These are phyloP conservation scores for Julus scanicus DNA, from an alignment of 2,888 invertebrate species.

Conservation along the genomic window DNA sequence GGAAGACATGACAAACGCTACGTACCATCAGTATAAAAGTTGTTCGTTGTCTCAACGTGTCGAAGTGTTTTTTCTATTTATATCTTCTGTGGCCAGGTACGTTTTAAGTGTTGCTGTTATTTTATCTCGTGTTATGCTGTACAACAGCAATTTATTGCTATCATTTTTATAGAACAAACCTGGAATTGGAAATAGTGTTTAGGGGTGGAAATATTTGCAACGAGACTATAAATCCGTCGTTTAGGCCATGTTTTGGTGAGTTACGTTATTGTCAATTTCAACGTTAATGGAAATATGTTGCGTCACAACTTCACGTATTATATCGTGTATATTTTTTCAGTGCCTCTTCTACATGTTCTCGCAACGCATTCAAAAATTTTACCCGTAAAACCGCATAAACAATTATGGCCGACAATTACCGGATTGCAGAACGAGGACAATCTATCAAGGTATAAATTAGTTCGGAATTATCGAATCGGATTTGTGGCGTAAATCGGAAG, in stretches of 20 bases:
- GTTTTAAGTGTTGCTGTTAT: background rate
- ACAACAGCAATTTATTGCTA: background rate
- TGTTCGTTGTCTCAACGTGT: constrained; percentile 73
- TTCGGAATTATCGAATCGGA: too few relatives aligned
- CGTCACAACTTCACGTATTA: constrained; percentile 58
- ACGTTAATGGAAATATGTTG: constrained; percentile 61
- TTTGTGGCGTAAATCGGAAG: too few relatives aligned
- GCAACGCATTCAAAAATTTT: constrained; percentile 85
- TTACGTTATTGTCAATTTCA: background rate
- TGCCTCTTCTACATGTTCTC: constrained; percentile 87
- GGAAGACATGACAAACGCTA: constrained; percentile 92
- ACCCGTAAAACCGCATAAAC: constrained; percentile 62
- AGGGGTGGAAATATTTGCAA: constrained; percentile 80
- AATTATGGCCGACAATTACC: constrained; percentile 66
- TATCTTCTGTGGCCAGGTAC: constrained; percentile 67
- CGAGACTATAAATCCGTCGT: constrained; percentile 64
- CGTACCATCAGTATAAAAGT: constrained; percentile 76
- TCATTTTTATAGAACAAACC: constrained; percentile 79
- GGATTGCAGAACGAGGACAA: constrained; percentile 62
- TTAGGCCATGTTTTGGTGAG: constrained; percentile 61
- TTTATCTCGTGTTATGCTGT: background rate
- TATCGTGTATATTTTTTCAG: constrained; percentile 67
- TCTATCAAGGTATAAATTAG: constrained; percentile 55
- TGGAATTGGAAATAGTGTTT: constrained; percentile 91
- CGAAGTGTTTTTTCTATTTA: constrained; percentile 85